Evolutionary conservation across 2,797 vertebrate species (phyloP).

Genomic region (Adrianichthys oophorus): DNA sequence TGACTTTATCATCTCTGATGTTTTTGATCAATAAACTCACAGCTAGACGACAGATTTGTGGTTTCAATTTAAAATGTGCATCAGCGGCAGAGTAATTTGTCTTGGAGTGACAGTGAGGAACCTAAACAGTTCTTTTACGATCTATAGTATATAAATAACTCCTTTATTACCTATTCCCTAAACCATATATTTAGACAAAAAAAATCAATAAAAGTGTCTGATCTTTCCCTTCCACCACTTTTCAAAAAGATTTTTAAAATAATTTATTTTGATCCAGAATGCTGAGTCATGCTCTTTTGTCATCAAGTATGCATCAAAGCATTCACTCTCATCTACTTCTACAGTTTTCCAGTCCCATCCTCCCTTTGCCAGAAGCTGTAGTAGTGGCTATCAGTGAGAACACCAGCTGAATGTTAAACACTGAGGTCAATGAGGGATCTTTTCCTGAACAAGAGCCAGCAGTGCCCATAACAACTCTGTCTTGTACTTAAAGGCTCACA

Average conservation of each 20-base stretch:
- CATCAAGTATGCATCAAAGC: conserved; percentile 1
- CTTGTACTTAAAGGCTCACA: conserved; percentile 22
- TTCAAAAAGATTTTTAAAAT: background rate
- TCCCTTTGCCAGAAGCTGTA: conserved; percentile 14
- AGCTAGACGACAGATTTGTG: background rate
- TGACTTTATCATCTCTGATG: too few relatives aligned
- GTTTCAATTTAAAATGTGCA: background rate
- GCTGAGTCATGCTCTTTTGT: conserved; percentile 47
- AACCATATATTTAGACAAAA: too few relatives aligned
- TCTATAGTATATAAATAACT: too few relatives aligned
- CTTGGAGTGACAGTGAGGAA: background rate
- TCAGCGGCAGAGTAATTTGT: background rate
- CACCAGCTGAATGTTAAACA: conserved; percentile 50
- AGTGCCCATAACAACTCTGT: conserved; percentile 9
- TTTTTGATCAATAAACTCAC: too few relatives aligned
- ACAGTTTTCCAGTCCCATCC: conserved; percentile 31
- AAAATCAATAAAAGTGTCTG: conserved; percentile 5
- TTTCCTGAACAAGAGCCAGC: conserved; percentile 44
- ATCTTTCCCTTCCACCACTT: conserved; percentile 9
- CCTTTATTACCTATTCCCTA: too few relatives aligned
- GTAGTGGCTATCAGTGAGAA: conserved; percentile 29
- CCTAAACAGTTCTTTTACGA: background rate
- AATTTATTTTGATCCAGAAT: background rate
- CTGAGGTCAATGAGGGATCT: conserved; percentile 42
- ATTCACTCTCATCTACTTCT: background rate